phyloP scores from a whole-genome alignment of 2,888 invertebrate genomes.

The Pseudococcus viburni region DNA sequence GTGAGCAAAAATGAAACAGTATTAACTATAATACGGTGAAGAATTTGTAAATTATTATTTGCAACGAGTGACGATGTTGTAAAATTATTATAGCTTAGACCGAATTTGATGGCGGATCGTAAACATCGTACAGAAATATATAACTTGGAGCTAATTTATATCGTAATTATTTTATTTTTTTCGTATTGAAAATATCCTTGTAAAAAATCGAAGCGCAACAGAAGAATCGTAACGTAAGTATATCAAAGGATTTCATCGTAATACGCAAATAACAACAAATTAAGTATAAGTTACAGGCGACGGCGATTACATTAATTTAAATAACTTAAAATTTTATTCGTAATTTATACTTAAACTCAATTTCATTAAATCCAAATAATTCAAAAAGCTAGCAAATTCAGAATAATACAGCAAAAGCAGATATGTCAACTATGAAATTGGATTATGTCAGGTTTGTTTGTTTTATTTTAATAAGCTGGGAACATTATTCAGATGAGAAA shows the following conservation, averaged over 20 bases:
- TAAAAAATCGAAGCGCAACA: conserved; percentile 10
- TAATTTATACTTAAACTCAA: not conserved
- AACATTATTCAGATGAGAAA: too few relatives aligned
- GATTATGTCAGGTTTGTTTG: too few relatives aligned
- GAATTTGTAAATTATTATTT: conserved; percentile 41
- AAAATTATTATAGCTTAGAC: conserved; percentile 2
- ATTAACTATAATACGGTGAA: conserved; percentile 52
- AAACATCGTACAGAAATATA: not conserved
- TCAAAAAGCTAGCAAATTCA: conserved; percentile 20
- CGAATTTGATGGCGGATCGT: conserved; percentile 6
- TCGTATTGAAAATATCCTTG: not conserved
- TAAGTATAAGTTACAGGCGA: not conserved
- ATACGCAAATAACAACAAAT: conserved; percentile 17
- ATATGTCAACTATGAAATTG: not conserved
- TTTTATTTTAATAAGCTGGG: too few relatives aligned
- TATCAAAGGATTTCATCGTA: not conserved
- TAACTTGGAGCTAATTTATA: not conserved
- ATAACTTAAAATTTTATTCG: not conserved
- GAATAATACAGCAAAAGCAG: conserved; percentile 40
- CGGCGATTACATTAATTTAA: not conserved
- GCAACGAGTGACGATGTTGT: conserved; percentile 38
- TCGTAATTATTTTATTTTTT: conserved; percentile 4
- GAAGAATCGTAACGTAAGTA: not conserved
- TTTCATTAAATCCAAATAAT: not conserved
- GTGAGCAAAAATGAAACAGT: conserved; percentile 62